Evolutionary conservation across 2,113 vertebrate genomes (phyloP).

Genomic region (Camelus bactrianus): DNA sequence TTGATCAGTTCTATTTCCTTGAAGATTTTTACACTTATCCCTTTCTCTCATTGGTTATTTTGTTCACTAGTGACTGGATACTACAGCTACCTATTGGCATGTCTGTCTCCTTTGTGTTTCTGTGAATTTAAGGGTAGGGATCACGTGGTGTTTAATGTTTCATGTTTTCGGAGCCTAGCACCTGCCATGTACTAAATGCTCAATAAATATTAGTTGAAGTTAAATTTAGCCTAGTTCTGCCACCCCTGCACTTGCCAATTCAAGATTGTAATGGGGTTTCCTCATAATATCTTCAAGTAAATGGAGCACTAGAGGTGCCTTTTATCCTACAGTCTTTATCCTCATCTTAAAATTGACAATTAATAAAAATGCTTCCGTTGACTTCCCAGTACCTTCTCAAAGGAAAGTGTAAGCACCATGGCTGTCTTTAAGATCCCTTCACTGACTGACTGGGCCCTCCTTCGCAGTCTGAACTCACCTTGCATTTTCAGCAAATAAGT

Average conservation of each 20-base stretch:
- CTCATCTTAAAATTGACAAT: constrained; percentile 39
- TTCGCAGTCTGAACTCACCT: neutral
- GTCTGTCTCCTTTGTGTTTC: constrained; percentile 25
- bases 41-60: neutral
- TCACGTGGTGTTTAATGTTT: neutral
- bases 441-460: neutral
- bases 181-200: neutral
- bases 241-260: neutral
- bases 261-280: neutral
- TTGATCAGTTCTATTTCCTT: neutral
- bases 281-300: neutral
- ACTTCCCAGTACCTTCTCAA: neutral
- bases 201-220: constrained; percentile 13
- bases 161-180: constrained; percentile 12
- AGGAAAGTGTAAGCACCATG: neutral
- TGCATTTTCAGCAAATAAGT: neutral
- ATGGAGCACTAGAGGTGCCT: neutral
- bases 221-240: neutral
- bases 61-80: neutral
- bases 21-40: neutral
- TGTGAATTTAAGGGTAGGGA: constrained; percentile 23
- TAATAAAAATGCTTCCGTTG: neutral
- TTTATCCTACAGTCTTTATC: neutral
- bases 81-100: neutral
- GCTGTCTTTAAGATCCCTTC: neutral